A percentile compares a stretch with the other conserved stretches of the same genome.
Evolutionary conservation across 2,797 vertebrate species (phyloP).

Genomic region (Gadopsis marmoratus): DNA sequence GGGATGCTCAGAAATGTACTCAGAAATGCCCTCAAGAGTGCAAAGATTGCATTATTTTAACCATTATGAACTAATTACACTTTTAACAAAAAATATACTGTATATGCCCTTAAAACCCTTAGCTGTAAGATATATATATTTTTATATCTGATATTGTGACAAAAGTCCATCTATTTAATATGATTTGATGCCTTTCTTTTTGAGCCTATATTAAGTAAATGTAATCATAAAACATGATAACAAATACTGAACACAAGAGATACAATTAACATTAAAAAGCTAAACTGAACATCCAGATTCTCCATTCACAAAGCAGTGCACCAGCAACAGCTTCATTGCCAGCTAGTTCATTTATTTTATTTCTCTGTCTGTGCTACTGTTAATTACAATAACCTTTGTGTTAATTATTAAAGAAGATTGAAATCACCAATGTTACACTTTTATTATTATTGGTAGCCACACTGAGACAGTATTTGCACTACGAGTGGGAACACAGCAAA

Average conservation of each 20-base stretch:
- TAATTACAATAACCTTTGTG: constrained; percentile 25
- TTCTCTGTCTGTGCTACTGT: constrained; percentile 26
- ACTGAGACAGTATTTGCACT: constrained; percentile 70
- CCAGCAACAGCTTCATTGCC: constrained; percentile 71
- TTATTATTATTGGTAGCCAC: constrained; percentile 42
- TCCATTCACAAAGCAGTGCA: constrained; percentile 58
- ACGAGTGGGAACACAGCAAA: constrained; percentile 63
- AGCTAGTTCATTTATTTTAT: constrained; percentile 45
- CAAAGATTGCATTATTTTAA: constrained; percentile 73
- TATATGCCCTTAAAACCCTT: constrained; percentile 81
- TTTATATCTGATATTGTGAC: constrained; percentile 87
- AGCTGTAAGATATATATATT: constrained; percentile 88
- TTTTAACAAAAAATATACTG: constrained; percentile 74
- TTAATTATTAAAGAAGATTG: constrained; percentile 35
- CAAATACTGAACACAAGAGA: constrained; percentile 41
- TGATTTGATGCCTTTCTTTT: constrained; percentile 77
- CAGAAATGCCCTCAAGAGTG: constrained; percentile 59
- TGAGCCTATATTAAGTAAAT: constrained; percentile 46
- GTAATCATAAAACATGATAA: constrained; percentile 34
- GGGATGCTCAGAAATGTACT: constrained; percentile 57
- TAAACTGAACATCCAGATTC: constrained; percentile 47
- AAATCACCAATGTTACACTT: constrained; percentile 15
- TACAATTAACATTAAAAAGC: constrained; percentile 34
- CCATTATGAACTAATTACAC: constrained; percentile 64
- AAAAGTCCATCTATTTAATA: constrained; percentile 75